These are phyloP conservation scores for Notoglanidium macrostoma DNA, from an alignment of 2,797 vertebrate species.

Conservation along the genomic window DNA sequence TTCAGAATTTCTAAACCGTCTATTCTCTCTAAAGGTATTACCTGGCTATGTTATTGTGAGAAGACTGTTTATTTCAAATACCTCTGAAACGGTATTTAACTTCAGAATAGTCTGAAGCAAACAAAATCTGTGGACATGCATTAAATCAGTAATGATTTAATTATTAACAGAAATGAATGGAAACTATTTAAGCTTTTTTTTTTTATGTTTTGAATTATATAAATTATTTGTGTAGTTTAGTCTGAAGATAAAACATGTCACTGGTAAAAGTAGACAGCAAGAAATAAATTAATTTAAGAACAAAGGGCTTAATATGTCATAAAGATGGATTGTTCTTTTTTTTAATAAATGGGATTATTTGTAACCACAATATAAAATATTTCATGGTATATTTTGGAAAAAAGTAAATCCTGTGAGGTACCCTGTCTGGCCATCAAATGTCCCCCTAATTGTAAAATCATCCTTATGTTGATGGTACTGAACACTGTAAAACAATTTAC, in stretches of 20 bases:
- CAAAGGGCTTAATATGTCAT: not conserved
- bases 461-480: not conserved
- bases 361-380: not conserved
- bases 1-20: not conserved
- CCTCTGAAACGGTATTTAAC: not conserved
- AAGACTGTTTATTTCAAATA: not conserved
- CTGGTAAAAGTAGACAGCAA: not conserved
- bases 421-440: not conserved
- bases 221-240: not conserved
- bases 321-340: not conserved
- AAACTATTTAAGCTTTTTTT: not conserved
- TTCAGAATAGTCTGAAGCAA: no score
- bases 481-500: conserved; percentile 3
- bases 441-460: not conserved
- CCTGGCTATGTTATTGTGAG: not conserved
- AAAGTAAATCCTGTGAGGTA: not conserved
- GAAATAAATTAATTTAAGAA: not conserved
- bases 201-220: not conserved
- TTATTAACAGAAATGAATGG: not conserved
- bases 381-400: not conserved
- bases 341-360: not conserved
- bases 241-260: not conserved
- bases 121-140: not conserved
- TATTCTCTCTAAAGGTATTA: not conserved
- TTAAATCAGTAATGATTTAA: not conserved